Percentiles rank a stretch among this genome's conserved stretches.
phyloP scores from a whole-genome alignment of 2,888 invertebrate genomes.

The Clanis bilineata region DNA sequence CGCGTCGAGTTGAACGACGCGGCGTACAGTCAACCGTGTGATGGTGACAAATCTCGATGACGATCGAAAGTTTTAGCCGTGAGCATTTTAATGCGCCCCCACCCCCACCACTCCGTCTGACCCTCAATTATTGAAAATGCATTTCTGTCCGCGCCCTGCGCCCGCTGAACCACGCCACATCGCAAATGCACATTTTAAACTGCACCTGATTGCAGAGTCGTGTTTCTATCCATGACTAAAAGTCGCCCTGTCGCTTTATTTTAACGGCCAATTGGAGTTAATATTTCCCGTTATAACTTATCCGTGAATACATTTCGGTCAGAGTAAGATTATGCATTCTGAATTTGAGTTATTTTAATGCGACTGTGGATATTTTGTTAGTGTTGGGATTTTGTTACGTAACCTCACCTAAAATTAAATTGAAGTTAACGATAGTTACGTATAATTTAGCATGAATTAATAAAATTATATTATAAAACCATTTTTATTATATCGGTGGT shows the following conservation, averaged over 20 bases:
- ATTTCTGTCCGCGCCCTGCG: slow-evolving; percentile 75
- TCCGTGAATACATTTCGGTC: not conserved
- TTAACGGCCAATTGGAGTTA: slow-evolving; percentile 53
- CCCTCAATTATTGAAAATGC: slow-evolving; percentile 82
- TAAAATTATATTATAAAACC: too few species aligned
- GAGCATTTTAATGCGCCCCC: slow-evolving; percentile 73
- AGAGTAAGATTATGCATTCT: not conserved
- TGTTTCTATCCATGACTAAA: slow-evolving; percentile 72
- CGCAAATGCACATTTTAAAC: slow-evolving; percentile 82
- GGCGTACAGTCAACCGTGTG: not conserved
- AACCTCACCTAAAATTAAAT: too few species aligned
- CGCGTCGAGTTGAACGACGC: not conserved
- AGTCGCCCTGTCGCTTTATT: slow-evolving; percentile 72
- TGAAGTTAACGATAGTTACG: too few species aligned
- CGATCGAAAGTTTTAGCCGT: slow-evolving; percentile 69
- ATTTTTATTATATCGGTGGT: too few species aligned
- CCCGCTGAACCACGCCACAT: slow-evolving; percentile 62
- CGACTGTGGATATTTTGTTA: not conserved
- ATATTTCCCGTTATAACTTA: slow-evolving; percentile 45
- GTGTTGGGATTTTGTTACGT: too few species aligned
- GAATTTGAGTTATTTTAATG: not conserved
- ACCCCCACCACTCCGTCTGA: slow-evolving; percentile 75
- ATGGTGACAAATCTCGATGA: slow-evolving; percentile 43
- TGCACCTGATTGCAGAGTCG: slow-evolving; percentile 78
- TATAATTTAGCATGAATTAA: too few species aligned